Conservation (phyloP, 2,113 vertebrate species). For the Mirza zaza region DNA sequence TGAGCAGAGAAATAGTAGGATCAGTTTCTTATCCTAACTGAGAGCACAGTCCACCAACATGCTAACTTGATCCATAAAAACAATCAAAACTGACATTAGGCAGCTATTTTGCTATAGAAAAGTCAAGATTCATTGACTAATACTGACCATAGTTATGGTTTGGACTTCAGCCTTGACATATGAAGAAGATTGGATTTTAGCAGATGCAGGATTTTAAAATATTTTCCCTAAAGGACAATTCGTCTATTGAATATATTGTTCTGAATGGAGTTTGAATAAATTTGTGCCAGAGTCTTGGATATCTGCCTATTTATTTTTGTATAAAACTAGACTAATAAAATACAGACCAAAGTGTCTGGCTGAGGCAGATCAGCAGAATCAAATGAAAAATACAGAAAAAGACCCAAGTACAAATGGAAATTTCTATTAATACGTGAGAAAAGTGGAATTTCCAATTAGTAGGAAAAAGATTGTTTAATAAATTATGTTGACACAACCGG, state of each 20-base stretch:
- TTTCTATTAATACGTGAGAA: background rate
- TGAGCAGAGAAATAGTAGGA: background rate
- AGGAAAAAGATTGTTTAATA: slow-evolving; percentile 41
- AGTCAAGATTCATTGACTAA: background rate
- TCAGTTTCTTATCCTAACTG: background rate
- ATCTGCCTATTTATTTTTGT: slow-evolving; percentile 3
- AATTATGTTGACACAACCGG: slow-evolving; percentile 24
- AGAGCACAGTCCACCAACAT: background rate
- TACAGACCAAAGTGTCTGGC: background rate
- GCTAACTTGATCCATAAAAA: background rate
- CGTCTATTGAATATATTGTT: slow-evolving; percentile 30
- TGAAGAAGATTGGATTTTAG: slow-evolving; percentile 45
- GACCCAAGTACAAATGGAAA: background rate
- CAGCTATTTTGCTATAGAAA: background rate
- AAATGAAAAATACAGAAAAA: background rate
- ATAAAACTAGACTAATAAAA: slow-evolving; percentile 38
- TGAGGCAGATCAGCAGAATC: background rate
- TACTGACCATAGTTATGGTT: background rate
- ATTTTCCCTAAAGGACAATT: slow-evolving; percentile 48
- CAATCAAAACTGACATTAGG: background rate
- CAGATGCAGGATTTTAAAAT: slow-evolving; percentile 36
- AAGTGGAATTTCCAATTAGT: background rate
- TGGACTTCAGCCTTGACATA: background rate
- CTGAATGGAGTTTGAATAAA: slow-evolving; percentile 10
- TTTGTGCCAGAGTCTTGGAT: slow-evolving; percentile 40